phyloP scores from a whole-genome alignment of 2,113 vertebrate genomes.

The Pluvianellus socialis region DNA sequence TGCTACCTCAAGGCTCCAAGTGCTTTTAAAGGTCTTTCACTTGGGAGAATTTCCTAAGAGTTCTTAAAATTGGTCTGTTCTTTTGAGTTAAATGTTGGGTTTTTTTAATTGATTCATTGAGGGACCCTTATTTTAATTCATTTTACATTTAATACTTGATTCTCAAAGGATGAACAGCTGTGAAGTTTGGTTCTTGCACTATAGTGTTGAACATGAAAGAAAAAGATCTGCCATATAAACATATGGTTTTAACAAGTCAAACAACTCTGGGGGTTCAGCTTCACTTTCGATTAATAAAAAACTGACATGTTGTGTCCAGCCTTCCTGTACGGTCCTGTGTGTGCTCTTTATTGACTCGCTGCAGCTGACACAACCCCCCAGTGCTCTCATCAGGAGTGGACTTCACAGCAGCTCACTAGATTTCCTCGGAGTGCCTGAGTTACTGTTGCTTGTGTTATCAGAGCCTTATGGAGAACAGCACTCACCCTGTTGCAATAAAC shows the following conservation, averaged over 20 bases:
- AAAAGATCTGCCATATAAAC: slow-evolving; percentile 56
- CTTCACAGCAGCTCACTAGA: not conserved
- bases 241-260: slow-evolving; percentile 61
- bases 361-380: not conserved
- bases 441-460: not conserved
- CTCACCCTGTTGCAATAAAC: not conserved
- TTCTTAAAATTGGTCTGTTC: slow-evolving; percentile 67
- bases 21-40: slow-evolving; percentile 76
- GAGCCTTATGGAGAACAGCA: not conserved
- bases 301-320: slow-evolving; percentile 72
- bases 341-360: slow-evolving; percentile 36
- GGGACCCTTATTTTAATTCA: slow-evolving; percentile 68
- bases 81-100: slow-evolving; percentile 36
- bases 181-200: slow-evolving; percentile 65
- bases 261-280: slow-evolving; percentile 68
- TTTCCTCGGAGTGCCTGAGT: not conserved
- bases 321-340: slow-evolving; percentile 49
- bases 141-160: slow-evolving; percentile 69
- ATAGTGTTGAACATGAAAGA: slow-evolving; percentile 45
- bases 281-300: slow-evolving; percentile 79
- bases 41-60: slow-evolving; percentile 67
- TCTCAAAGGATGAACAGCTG: slow-evolving; percentile 68
- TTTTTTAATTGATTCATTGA: slow-evolving; percentile 21
- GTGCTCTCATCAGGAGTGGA: not conserved
- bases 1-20: slow-evolving; percentile 85